Evolutionary conservation across 2,888 invertebrate genomes (phyloP).

Genomic region (Pocota personata): DNA sequence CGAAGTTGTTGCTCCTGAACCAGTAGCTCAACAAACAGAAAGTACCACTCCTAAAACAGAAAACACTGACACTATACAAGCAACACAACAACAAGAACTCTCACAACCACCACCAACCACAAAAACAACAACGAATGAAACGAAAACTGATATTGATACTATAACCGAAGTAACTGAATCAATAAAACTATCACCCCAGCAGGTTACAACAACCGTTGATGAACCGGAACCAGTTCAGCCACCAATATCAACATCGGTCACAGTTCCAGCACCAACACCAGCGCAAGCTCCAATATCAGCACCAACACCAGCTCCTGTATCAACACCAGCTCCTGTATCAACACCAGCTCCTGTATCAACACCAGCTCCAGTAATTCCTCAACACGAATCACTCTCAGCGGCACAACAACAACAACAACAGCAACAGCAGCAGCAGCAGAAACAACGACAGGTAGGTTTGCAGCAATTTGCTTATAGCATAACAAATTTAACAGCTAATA

Average conservation of each 20-base stretch:
- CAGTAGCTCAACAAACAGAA: not conserved
- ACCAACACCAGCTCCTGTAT: not conserved
- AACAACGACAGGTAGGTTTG: conserved; percentile 55
- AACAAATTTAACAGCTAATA: conserved; percentile 70
- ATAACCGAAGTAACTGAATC: conserved; percentile 63
- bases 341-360: not conserved
- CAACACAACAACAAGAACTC: conserved; percentile 5
- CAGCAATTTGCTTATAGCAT: conserved; percentile 61
- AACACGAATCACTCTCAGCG: conserved; percentile 3
- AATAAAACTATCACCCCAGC: conserved; percentile 60
- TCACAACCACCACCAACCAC: conserved; percentile 7
- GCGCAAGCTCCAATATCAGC: not conserved
- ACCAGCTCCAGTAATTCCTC: not conserved
- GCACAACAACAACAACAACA: conserved; percentile 29
- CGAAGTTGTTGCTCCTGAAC: conserved; percentile 1
- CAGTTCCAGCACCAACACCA: not conserved
- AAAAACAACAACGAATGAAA: conserved; percentile 46
- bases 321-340: conserved; percentile 7
- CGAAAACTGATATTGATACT: conserved; percentile 52
- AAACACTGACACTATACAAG: conserved; percentile 53
- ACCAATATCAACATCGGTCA: not conserved
- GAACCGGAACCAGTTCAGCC: not conserved
- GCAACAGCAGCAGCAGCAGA: conserved; percentile 38
- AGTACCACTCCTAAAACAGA: conserved; percentile 16
- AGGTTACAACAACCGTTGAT: conserved; percentile 23